These are phyloP conservation scores for Tiliacea citrago DNA, from an alignment of 2,888 invertebrate genomes.

Conservation along the genomic window DNA sequence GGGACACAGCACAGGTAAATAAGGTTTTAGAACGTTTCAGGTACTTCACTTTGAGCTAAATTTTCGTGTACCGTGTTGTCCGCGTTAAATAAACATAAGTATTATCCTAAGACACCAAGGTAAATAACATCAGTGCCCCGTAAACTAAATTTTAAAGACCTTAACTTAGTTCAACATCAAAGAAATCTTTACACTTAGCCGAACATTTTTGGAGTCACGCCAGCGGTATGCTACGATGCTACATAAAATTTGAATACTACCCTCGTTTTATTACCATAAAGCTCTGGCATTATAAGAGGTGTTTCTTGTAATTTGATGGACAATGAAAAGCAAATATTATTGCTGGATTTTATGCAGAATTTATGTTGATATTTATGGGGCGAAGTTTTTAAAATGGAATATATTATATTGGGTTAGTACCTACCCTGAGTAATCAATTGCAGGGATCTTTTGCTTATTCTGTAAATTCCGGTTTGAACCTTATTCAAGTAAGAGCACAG, in stretches of 20 bases:
- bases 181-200: slow-evolving; percentile 31
- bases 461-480: neutral
- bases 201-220: slow-evolving; percentile 49
- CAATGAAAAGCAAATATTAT: slow-evolving; percentile 50
- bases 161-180: slow-evolving; percentile 37
- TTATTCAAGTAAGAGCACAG: neutral
- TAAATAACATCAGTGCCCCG: slow-evolving; percentile 11
- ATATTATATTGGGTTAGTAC: neutral
- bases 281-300: slow-evolving; percentile 32
- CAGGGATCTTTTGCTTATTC: neutral
- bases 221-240: slow-evolving; percentile 30
- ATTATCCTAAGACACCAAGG: slow-evolving; percentile 3
- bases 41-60: too few relatives aligned
- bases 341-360: slow-evolving; percentile 12
- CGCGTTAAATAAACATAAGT: slow-evolving; percentile 3
- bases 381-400: neutral
- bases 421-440: neutral
- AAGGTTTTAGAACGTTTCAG: too few relatives aligned
- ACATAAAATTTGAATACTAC: slow-evolving; percentile 47
- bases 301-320: slow-evolving; percentile 37
- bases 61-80: neutral
- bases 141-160: slow-evolving; percentile 18
- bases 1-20: too few relatives aligned
- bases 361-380: neutral
- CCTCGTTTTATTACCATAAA: slow-evolving; percentile 57